Percentiles rank a stretch among this genome's conserved stretches.
Evolutionary conservation across 2,888 invertebrate species (phyloP).

Genomic region (Micoletzkya japonica): DNA sequence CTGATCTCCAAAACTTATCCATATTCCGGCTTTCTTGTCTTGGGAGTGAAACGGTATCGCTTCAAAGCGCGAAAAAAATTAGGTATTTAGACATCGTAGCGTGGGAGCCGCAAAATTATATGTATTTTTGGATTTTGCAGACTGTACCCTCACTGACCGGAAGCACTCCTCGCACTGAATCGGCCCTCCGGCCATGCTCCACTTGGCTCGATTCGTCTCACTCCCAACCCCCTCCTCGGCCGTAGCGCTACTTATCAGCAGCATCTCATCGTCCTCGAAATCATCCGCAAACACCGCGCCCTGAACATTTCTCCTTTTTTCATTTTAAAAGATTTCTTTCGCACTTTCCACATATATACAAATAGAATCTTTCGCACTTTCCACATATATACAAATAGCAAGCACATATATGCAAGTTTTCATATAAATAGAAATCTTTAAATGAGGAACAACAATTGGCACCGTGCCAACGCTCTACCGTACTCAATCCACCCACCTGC

Average conservation of each 20-base stretch:
- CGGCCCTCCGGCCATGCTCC: constrained; percentile 33
- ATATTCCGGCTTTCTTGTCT: too few species aligned
- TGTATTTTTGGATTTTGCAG: too few species aligned
- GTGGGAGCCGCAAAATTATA: too few species aligned
- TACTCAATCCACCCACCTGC: too few species aligned
- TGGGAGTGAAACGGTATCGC: too few species aligned
- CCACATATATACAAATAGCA: neutral
- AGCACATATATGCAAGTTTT: too few species aligned
- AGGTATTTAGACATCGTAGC: too few species aligned
- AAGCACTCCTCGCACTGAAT: constrained; percentile 54
- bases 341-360: neutral
- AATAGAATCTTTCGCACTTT: neutral
- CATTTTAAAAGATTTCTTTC: neutral
- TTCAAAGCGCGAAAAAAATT: too few species aligned
- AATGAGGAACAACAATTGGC: too few species aligned
- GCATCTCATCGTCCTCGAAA: constrained; percentile 39
- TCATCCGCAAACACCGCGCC: constrained; percentile 51
- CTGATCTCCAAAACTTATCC: too few species aligned
- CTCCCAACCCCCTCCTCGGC: neutral
- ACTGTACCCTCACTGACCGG: constrained; percentile 39
- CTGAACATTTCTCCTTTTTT: constrained; percentile 14
- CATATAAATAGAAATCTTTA: too few species aligned
- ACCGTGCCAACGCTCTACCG: too few species aligned
- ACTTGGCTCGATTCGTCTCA: constrained; percentile 31
- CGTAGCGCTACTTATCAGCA: constrained; percentile 28